A percentile compares a stretch with the other conserved stretches of the same genome.
Evolutionary conservation across 2,113 vertebrate genomes (phyloP).

Genomic region (Aspidoscelis tigris): DNA sequence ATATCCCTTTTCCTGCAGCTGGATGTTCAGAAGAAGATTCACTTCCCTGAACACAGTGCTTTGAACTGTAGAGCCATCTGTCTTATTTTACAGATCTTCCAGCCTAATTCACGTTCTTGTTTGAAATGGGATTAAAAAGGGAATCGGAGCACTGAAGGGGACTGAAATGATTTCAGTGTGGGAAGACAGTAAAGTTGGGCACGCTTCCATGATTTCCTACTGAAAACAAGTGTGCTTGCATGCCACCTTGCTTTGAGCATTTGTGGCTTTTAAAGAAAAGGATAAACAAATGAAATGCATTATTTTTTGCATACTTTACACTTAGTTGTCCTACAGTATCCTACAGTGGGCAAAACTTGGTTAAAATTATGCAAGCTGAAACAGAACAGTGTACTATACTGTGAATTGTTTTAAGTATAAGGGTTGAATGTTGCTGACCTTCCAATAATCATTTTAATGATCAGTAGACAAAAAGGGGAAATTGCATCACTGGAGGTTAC

Average conservation of each 20-base stretch:
- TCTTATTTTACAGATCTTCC: not conserved
- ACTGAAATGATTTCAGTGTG: not conserved
- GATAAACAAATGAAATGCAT: not conserved
- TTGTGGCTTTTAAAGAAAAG: not conserved
- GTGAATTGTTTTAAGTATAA: too few relatives aligned
- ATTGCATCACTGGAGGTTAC: not conserved
- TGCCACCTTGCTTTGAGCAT: not conserved
- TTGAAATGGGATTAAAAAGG: not conserved
- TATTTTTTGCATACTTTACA: not conserved
- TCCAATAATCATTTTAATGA: not conserved
- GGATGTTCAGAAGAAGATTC: not conserved
- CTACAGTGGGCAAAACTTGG: not conserved
- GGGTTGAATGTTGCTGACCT: not conserved
- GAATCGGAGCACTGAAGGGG: not conserved
- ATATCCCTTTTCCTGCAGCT: not conserved
- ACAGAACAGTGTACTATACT: too few relatives aligned
- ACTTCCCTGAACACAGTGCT: not conserved
- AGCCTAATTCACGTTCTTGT: not conserved
- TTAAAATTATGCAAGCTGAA: too few relatives aligned
- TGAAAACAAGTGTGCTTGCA: not conserved
- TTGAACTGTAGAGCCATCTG: not conserved
- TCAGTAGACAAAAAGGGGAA: not conserved
- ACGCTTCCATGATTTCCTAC: not conserved
- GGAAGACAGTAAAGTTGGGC: not conserved
- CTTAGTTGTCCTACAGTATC: not conserved